These are phyloP conservation scores for Colostygia pectinataria DNA, from an alignment of 2,888 invertebrate species.

Conservation along the genomic window DNA sequence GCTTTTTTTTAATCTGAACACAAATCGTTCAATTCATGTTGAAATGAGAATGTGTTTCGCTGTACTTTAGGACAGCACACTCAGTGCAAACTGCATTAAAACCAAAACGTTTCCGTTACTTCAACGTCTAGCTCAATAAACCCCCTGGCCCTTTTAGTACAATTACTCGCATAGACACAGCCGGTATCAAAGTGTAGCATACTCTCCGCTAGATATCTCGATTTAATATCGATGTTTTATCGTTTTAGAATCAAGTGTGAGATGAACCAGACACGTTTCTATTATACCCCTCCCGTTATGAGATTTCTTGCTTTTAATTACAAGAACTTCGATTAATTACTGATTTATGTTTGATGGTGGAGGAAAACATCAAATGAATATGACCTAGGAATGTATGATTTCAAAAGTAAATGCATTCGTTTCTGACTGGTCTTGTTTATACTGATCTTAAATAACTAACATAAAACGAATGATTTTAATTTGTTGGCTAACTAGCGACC, in stretches of 20 bases:
- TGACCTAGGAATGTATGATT: background rate
- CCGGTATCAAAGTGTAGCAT: conserved; percentile 18
- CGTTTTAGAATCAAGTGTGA: conserved; percentile 60
- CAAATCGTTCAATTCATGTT: too few species aligned
- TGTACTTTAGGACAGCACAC: too few species aligned
- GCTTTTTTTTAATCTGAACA: too few species aligned
- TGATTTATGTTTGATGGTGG: conserved; percentile 17
- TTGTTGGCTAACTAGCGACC: too few species aligned
- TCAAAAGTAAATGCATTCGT: background rate
- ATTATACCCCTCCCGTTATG: conserved; percentile 41
- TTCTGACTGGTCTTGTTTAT: background rate
- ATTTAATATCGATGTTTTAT: conserved; percentile 53
- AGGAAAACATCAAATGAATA: conserved; percentile 10
- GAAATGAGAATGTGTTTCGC: too few species aligned
- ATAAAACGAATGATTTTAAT: too few species aligned
- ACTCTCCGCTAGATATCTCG: conserved; percentile 17
- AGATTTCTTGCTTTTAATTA: conserved; percentile 27
- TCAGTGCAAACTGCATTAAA: too few species aligned
- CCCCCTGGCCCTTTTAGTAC: too few species aligned
- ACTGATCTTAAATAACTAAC: too few species aligned
- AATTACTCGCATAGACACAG: background rate
- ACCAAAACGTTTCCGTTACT: too few species aligned
- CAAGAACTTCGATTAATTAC: conserved; percentile 11
- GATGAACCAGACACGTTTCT: conserved; percentile 58
- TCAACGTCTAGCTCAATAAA: too few species aligned